Conservation (phyloP, 2,113 vertebrate genomes). For the Synodontis membranacea region DNA sequence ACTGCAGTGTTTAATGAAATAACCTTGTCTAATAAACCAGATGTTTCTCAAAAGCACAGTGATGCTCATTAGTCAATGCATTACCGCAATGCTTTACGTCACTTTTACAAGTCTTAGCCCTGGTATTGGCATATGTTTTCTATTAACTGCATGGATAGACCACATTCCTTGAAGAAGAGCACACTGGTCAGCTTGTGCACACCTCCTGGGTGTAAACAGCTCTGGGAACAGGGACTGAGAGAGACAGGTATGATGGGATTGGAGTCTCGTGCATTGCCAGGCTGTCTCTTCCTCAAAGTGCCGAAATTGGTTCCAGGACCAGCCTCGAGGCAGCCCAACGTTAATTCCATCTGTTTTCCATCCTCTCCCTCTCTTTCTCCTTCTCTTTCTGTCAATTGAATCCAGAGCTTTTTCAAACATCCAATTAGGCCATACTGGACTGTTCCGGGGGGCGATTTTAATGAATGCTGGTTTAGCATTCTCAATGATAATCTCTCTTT, state of each 20-base stretch:
- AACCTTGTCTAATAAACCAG: constrained; percentile 28
- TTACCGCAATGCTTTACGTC: not conserved
- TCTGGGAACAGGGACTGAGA: not conserved
- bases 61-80: not conserved
- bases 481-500: constrained; percentile 45
- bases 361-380: constrained; percentile 12
- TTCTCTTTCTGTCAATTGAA: constrained; percentile 41
- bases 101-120: not conserved
- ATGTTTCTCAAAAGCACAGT: constrained; percentile 21
- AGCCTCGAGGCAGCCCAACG: constrained; percentile 45
- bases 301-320: constrained; percentile 49
- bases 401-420: constrained; percentile 48
- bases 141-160: constrained; percentile 2
- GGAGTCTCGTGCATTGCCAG: constrained; percentile 22
- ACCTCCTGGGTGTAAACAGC: not conserved
- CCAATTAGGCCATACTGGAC: constrained; percentile 51
- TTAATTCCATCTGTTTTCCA: constrained; percentile 49
- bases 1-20: not conserved
- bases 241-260: constrained; percentile 1
- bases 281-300: constrained; percentile 28
- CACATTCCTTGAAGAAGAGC: constrained; percentile 4
- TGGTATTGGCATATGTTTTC: not conserved
- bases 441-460: constrained; percentile 41
- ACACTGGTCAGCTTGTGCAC: not conserved
- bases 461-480: constrained; percentile 49